phyloP scores from a whole-genome alignment of 1,140 invertebrate species.

The Myzus persicae region DNA sequence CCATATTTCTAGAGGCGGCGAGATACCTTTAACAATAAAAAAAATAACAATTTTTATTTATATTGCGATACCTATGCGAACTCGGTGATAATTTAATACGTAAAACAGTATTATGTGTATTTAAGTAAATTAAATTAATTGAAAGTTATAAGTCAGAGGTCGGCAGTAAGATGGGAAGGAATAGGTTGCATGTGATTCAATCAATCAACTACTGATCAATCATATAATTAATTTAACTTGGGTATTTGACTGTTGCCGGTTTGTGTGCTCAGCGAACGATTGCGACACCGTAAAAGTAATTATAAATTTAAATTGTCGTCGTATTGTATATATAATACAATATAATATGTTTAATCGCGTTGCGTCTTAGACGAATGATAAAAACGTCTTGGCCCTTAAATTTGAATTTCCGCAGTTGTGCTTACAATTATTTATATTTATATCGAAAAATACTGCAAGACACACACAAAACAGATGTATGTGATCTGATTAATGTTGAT shows the following conservation, averaged over 20 bases:
- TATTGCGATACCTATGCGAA: background rate
- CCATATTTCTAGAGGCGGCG: background rate
- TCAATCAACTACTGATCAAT: background rate
- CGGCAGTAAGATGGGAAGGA: too few species aligned
- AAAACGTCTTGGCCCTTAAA: too few species aligned
- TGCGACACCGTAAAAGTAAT: too few species aligned
- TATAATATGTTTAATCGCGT: too few species aligned
- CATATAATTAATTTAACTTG: background rate
- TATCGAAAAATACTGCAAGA: background rate
- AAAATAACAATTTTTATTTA: background rate
- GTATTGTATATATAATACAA: too few species aligned
- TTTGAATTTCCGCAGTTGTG: too few species aligned
- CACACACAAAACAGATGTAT: background rate
- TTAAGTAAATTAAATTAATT: background rate
- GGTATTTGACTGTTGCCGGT: background rate
- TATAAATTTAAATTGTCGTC: too few species aligned
- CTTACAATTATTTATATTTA: background rate
- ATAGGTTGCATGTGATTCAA: background rate
- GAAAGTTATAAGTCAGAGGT: background rate
- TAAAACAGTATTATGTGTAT: background rate
- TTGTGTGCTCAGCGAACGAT: background rate
- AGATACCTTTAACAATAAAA: background rate
- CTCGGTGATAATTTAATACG: background rate
- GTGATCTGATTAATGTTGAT: background rate
- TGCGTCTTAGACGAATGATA: too few species aligned